Evolutionary conservation across 2,888 invertebrate genomes (phyloP), one percentile per base, ranked within the genome.

Genomic region (Agrypnus murinus): DNA sequence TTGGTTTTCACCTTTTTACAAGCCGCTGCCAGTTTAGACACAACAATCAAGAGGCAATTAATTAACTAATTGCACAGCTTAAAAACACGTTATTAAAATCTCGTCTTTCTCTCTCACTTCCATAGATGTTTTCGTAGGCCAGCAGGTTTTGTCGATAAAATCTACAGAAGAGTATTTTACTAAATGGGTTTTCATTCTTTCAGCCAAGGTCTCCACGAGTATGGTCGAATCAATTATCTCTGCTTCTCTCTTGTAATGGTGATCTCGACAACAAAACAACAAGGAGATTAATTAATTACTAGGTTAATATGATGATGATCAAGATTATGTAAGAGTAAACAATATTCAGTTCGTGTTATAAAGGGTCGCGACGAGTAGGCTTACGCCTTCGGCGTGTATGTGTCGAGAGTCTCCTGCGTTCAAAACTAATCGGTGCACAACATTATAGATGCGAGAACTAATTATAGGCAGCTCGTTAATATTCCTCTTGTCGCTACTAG

Each of bases 381-480:
- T 8, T 17, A 17, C 25, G 25, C 25, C 25, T 25, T 12, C 0
- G 36, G 36, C n/a, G 31, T 6, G 36, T 15, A 6, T n/a, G 36
- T 4, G 36, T 32, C 55, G 1, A 15, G 36, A 7, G n/a, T 25
- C 48, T 25, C 7, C 25, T 10, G 10, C 38, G 17, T 53, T 36
- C 36, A 36, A 57, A 19, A 36, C 32, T 57, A 57, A 57, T 57
- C 57, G 57, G 57, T 38, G 34, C 38, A 57, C 57, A 57, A 25
- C 57, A 17, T 57, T 57, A 57, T 38, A 17, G 38, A 57, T 57
- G 38, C 34, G 38, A 19, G 38, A 10, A 31, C 57, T 57, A 57
- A 57, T 57, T 57, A 57, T 57, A 57, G 19, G 12, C 57, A 19
- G 57, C 57, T 57, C 57, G 57, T 57, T 57, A 57, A 57, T 57